Percentiles rank a stretch among this genome's conserved stretches.
phyloP scores from a whole-genome alignment of 2,888 invertebrate genomes.

The Cataglyphis livida region DNA sequence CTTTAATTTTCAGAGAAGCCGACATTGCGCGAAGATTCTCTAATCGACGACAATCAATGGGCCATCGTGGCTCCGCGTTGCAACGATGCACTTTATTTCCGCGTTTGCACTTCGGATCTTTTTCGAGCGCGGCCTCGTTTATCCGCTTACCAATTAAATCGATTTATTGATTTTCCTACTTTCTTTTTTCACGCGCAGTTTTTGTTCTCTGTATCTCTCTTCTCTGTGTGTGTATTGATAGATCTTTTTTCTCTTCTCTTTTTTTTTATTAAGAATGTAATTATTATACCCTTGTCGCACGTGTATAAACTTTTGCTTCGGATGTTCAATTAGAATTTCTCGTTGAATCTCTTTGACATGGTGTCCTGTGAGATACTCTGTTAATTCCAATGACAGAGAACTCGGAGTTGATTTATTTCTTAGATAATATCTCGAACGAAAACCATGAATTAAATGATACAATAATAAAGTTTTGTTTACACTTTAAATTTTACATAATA shows the following conservation, averaged over 20 bases:
- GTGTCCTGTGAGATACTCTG: not conserved
- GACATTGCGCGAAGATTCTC: conserved; percentile 64
- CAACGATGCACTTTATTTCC: conserved; percentile 44
- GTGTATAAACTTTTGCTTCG: conserved; percentile 17
- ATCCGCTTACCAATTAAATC: conserved; percentile 45
- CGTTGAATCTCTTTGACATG: not conserved
- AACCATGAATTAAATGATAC: not conserved
- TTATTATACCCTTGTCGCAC: conserved; percentile 21
- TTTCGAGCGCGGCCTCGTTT: conserved; percentile 19
- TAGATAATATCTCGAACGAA: not conserved
- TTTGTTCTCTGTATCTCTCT: not conserved
- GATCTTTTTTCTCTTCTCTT: not conserved
- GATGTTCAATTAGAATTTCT: conserved; percentile 20
- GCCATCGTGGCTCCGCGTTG: conserved; percentile 38
- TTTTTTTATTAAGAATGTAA: conserved; percentile 7
- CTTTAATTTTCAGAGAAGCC: conserved; percentile 67
- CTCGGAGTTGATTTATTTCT: not conserved
- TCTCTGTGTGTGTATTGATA: not conserved
- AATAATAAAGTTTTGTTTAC: not conserved
- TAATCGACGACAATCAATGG: conserved; percentile 74
- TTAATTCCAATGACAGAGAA: not conserved
- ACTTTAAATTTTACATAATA: not conserved
- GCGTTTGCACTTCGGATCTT: conserved; percentile 21
- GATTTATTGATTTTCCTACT: conserved; percentile 39
- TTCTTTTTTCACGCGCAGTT: not conserved